phyloP scores from a whole-genome alignment of 2,113 vertebrate species.

The Nothocercus julius region DNA sequence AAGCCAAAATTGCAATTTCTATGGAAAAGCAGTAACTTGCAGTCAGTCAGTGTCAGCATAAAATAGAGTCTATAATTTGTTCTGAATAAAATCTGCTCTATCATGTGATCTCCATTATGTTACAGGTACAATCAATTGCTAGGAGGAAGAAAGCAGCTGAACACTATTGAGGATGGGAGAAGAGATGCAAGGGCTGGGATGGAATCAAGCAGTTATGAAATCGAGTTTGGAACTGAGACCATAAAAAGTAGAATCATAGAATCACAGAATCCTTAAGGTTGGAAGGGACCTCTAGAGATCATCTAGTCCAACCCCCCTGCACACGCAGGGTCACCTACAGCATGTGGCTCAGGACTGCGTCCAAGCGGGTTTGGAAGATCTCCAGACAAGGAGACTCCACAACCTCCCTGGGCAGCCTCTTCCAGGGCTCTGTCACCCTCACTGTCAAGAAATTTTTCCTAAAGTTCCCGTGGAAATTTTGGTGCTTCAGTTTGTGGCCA shows the following conservation, averaged over 20 bases:
- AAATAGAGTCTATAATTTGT: conserved; percentile 31
- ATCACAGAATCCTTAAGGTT: too few species aligned
- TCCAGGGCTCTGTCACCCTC: too few species aligned
- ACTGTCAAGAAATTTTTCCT: too few species aligned
- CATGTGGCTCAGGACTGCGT: too few species aligned
- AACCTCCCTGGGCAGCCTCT: too few species aligned
- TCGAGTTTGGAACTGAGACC: neutral
- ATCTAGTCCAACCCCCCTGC: too few species aligned
- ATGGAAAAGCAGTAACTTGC: neutral
- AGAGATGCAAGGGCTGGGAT: neutral
- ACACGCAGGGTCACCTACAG: too few species aligned
- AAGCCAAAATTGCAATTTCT: conserved; percentile 43
- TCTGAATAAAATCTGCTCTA: neutral
- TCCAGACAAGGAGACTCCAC: too few species aligned
- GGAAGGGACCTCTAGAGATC: too few species aligned
- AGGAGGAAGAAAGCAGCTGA: neutral
- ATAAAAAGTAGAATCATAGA: neutral
- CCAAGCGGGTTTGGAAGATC: too few species aligned
- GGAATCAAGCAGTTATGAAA: neutral
- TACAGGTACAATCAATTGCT: neutral
- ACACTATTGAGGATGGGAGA: neutral
- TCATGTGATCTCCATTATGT: neutral
- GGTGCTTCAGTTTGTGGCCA: too few species aligned
- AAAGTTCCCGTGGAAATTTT: too few species aligned
- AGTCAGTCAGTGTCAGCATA: conserved; percentile 11